Conservation (phyloP, 2,888 invertebrate species). For the Papilio elwesi region DNA sequence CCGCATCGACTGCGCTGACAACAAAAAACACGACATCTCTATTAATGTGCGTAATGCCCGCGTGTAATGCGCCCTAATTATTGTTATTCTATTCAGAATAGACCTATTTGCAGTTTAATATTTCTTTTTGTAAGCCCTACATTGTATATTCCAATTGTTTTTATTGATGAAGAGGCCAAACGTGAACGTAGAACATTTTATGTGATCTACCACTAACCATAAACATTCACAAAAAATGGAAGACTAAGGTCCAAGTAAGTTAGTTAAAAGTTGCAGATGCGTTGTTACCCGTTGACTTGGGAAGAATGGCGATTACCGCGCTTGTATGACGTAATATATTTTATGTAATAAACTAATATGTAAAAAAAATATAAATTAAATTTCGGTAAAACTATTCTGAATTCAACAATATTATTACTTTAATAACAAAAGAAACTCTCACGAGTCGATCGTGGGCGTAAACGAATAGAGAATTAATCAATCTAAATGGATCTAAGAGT, state of each 20-base stretch:
- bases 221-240: too few relatives aligned
- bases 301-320: too few relatives aligned
- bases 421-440: not conserved
- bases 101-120: constrained; percentile 3
- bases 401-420: not conserved
- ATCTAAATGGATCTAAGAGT: constrained; percentile 54
- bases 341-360: too few relatives aligned
- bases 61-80: constrained; percentile 52
- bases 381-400: too few relatives aligned
- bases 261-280: too few relatives aligned
- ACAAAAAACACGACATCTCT: constrained; percentile 68
- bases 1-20: constrained; percentile 41
- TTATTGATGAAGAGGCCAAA: not conserved
- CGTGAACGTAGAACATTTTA: too few relatives aligned
- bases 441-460: not conserved
- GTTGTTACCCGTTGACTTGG: too few relatives aligned
- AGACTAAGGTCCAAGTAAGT: too few relatives aligned
- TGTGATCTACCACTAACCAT: too few relatives aligned
- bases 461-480: constrained; percentile 48
- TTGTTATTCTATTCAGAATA: constrained; percentile 42
- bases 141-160: constrained; percentile 11
- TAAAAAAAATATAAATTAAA: too few relatives aligned
- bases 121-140: not conserved
- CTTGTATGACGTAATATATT: too few relatives aligned
- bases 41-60: constrained; percentile 54